A percentile compares a stretch with the other conserved stretches of the same genome.
These are phyloP conservation scores for Oncopodura yosiiana DNA, from an alignment of 1,140 invertebrate species.

Conservation along the genomic window DNA sequence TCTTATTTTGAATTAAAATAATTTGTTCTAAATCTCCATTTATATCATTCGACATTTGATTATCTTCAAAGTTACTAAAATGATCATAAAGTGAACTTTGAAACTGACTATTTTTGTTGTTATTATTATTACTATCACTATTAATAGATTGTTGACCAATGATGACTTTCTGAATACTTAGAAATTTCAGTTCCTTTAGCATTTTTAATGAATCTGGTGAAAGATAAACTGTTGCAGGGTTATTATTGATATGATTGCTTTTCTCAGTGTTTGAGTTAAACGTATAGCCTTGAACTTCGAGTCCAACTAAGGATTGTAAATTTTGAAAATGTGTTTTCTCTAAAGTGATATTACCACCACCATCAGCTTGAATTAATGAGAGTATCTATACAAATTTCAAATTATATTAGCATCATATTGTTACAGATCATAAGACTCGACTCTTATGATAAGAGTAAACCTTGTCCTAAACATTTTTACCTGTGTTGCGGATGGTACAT, in stretches of 20 bases:
- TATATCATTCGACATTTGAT: too few relatives aligned
- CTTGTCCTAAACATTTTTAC: too few relatives aligned
- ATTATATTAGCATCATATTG: slow-evolving; percentile 3
- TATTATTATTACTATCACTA: slow-evolving; percentile 8
- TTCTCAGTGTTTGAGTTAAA: not conserved
- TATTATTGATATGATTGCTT: not conserved
- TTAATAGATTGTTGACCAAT: slow-evolving; percentile 12
- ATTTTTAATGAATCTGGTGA: slow-evolving; percentile 11
- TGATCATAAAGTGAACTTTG: too few relatives aligned
- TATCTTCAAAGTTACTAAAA: too few relatives aligned
- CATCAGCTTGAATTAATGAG: slow-evolving; percentile 45
- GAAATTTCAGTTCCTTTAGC: slow-evolving; percentile 19
- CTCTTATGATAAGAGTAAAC: not conserved
- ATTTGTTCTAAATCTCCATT: not conserved
- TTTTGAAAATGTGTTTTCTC: slow-evolving; percentile 45
- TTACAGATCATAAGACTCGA: not conserved
- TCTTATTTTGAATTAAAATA: not conserved
- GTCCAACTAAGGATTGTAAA: slow-evolving; percentile 47
- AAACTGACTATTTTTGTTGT: not conserved
- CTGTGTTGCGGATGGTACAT: slow-evolving; percentile 47
- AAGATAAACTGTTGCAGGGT: not conserved
- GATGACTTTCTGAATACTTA: slow-evolving; percentile 25
- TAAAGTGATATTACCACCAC: slow-evolving; percentile 40
- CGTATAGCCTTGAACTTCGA: slow-evolving; percentile 51
- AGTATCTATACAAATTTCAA: slow-evolving; percentile 42